These are phyloP conservation scores for Matsumurasca onukii DNA, from an alignment of 1,140 invertebrate species.

Conservation along the genomic window DNA sequence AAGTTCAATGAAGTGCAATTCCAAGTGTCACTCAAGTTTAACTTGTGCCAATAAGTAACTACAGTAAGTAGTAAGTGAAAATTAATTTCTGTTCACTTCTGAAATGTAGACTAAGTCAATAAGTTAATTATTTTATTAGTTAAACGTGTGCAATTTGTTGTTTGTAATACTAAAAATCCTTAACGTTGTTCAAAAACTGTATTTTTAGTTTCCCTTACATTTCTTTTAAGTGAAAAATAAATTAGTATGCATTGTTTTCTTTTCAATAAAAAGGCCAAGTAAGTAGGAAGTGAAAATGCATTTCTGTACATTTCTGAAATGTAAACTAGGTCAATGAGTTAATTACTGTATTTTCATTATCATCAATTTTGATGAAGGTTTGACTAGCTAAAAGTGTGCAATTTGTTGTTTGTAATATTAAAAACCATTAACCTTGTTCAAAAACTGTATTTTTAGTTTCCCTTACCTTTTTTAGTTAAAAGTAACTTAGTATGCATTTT, in stretches of 20 bases:
- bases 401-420: no score
- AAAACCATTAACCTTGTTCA: no score
- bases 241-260: conserved; percentile 4
- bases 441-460: no score
- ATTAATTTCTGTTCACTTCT: conserved; percentile 3
- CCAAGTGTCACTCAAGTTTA: conserved; percentile 3
- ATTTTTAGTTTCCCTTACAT: conserved; percentile 4
- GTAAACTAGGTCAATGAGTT: conserved; percentile 3
- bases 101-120: conserved; percentile 4
- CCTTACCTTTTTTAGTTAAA: no score
- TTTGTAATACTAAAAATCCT: no score
- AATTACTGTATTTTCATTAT: no score
- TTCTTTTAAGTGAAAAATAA: conserved; percentile 3
- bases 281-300: conserved; percentile 3
- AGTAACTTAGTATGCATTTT: conserved; percentile 5
- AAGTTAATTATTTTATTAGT: no score
- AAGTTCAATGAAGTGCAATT: conserved; percentile 4
- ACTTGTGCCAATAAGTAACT: conserved; percentile 3
- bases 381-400: no score
- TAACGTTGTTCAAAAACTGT: no score
- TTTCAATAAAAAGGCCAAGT: conserved; percentile 4
- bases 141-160: no score
- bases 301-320: conserved; percentile 4
- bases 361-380: no score
- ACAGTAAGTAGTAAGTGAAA: conserved; percentile 4